Evolutionary conservation across 35 echinoderm and acorn worm genomes (phyloP).

Genomic region (Acanthaster planci): DNA sequence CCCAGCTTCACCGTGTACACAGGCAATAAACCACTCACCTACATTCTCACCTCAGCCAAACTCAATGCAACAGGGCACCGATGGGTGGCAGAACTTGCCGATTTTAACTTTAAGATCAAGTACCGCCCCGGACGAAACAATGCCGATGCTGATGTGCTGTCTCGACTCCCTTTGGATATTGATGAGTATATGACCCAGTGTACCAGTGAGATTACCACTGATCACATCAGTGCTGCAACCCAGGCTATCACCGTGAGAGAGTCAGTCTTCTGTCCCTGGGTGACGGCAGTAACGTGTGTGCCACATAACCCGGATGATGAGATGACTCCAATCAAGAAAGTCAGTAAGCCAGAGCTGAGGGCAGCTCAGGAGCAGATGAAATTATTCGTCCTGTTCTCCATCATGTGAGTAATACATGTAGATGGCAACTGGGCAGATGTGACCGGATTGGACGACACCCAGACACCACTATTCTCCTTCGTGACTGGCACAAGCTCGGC

Average conservation of each 20-base stretch:
- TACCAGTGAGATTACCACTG: slow-evolving; percentile 41
- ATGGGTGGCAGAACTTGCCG: no score
- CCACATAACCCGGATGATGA: background rate
- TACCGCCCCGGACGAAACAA: slow-evolving; percentile 42
- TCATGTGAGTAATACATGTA: background rate
- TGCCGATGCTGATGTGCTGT: slow-evolving; percentile 37
- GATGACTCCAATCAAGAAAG: background rate
- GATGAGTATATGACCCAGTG: slow-evolving; percentile 15
- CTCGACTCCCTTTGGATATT: slow-evolving; percentile 46
- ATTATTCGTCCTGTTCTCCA: background rate
- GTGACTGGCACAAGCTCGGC: background rate
- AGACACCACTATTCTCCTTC: background rate
- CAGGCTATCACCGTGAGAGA: background rate
- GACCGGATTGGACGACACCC: background rate
- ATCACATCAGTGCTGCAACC: slow-evolving; percentile 22
- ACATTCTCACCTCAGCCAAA: no score
- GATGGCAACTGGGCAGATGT: background rate
- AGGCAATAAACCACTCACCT: no score
- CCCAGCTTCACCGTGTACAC: slow-evolving; percentile 12
- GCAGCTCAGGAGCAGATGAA: background rate
- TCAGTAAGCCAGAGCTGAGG: background rate
- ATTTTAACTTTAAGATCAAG: slow-evolving; percentile 62
- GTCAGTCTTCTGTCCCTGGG: background rate
- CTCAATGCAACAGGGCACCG: no score
- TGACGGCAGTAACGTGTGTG: background rate